Base-by-base conservation (phyloP, 2,113 vertebrate species). In the Channa argus region DNA sequence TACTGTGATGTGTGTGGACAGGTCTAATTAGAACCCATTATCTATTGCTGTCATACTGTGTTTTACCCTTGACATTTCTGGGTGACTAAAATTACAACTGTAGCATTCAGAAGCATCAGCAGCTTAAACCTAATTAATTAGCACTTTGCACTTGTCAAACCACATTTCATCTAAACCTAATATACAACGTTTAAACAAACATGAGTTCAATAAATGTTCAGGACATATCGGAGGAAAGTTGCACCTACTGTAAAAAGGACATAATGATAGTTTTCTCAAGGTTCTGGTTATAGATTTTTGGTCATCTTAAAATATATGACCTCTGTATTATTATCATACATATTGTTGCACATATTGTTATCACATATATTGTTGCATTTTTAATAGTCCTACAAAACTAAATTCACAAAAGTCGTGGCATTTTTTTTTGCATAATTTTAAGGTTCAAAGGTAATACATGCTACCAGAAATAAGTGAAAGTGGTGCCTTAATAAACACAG, bases 61-160 rank as follows among this genome's bases (percentile, higher is more conserved):
- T 56, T 60, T 49, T 10, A 47, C 64, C 4, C 54, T 63, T 59
- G 53, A 59, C 52, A 45, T 71, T 34, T 38, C 60, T 46, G 52
- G 38, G 38, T 33, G 58, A 59, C 33, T 11, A 36, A 7, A 58
- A 44, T 24, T 44, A n/a, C 6, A 24, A 68, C 12, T 39, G n/a
- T 3, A 15, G 3, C 44, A 50, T 5, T 63, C 12, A 38, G 33
- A 36, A 47, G 12, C n/a, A 24, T 13, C 24, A 54, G 33, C 36
- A 56, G 73, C 41, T 61, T 33, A 69, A 54, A 43, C 49, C 15
- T 15, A 5, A 41, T 15, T 34, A 77, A 44, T 37, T 13, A 59
- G 46, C 1, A 0, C 52, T 65, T 65, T 58, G 12, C 13, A 36
- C 45, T 43, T n/a, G 34, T 39, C 15, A 56, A 24, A 24, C 24